Evolutionary conservation across 2,888 invertebrate genomes (phyloP).

Genomic region (Autographa pulchrina): DNA sequence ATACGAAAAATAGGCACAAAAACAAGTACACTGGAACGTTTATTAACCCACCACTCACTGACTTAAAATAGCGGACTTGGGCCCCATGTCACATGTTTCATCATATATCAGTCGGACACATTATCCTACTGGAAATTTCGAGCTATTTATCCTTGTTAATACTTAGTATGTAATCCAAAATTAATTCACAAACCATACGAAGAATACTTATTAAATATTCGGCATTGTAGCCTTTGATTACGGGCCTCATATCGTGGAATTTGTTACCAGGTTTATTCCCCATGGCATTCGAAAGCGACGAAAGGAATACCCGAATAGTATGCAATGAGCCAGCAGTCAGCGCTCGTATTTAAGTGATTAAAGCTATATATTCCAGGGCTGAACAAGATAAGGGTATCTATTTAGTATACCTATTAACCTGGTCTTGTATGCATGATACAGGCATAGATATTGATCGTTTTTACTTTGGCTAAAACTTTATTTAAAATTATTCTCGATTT

Average conservation of each 20-base stretch:
- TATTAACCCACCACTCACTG: no score
- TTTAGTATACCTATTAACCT: slow-evolving; percentile 3
- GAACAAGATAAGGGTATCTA: background rate
- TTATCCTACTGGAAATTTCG: no score
- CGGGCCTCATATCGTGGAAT: background rate
- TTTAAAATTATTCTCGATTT: background rate
- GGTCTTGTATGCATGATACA: background rate
- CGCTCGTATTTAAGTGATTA: background rate
- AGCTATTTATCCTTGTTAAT: no score
- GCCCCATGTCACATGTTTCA: no score
- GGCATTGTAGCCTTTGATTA: background rate
- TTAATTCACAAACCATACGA: background rate
- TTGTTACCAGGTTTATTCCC: background rate
- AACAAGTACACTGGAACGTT: no score
- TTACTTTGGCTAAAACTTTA: no score
- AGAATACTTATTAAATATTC: background rate
- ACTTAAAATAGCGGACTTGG: no score
- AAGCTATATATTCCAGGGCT: background rate
- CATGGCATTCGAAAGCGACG: background rate
- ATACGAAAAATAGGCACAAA: no score
- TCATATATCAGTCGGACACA: no score
- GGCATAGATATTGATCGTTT: no score
- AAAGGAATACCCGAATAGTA: slow-evolving; percentile 1
- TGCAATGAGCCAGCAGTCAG: background rate
- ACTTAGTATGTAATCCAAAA: no score